Evolutionary conservation across 2,113 vertebrate genomes (phyloP), one percentile per base, ranked within the genome.

Genomic region (Xyrauchen texanus): DNA sequence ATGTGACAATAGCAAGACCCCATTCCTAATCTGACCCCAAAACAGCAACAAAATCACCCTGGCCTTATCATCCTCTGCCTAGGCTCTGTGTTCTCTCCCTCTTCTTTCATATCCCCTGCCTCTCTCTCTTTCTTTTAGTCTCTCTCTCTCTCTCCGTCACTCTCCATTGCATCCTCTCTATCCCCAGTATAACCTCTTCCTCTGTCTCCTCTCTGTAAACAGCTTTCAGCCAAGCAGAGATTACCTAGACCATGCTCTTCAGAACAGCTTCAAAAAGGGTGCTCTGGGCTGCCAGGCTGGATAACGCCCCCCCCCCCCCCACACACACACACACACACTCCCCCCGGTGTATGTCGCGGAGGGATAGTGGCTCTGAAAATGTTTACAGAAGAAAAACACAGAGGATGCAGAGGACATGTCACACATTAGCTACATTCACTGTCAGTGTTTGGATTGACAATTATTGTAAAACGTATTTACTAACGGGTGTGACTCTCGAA

Each of bases 231-330:
- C 34, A 61, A 85, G 79, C 66, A 68, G 73, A 82, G 83, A 87
- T 87, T 84, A 83, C 82, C 68, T 84, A 76, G 78, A 85, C 82
- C 84, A 72, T 68, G 58, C 69, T 85, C 81, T 74, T 79, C 67
- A 73, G 76, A 63, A 44, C 65, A 70, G 68, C 79, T 83, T 82
- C 74, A 83, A 75, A 85, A 78, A 80, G 80, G 68, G 64, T 80
- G 79, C 81, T 75, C 63, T 80, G 76, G n/a, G 46, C 83, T 83
- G 77, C 64, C 80, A 81, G 68, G 57, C 78, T 81, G 81, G 85
- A 86, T 85, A 85, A 83, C 79, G 79, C 73, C 77, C 66, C 64
- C 67, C 67, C 16, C 21, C 1, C 21, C 1, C 21, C 1, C 21
- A 34, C 21, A 34, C 21, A 34, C 21, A 34, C 21, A 34, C 21